Evolutionary conservation across 2,888 invertebrate species (phyloP), one percentile per base, ranked within the genome.

Genomic region (Oegoconia quadripuncta): DNA sequence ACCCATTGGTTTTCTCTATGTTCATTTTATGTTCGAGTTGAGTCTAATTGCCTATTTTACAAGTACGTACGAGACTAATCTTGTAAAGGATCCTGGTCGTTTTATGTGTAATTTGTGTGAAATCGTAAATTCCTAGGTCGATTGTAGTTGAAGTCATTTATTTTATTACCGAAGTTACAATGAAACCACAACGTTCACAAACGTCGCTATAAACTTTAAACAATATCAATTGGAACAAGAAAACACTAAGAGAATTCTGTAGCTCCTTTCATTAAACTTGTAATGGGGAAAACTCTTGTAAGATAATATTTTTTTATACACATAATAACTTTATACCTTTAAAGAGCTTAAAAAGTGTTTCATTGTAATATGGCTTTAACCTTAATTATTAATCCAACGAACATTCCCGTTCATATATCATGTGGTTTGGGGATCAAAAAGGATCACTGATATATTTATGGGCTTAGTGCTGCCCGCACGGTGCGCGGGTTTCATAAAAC

Each of bases 401-500:
- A 40, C 41, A 42, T 33, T 32, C 42, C 29, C 39, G 42, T 42
- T 40, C 49, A 39, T 52, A 47, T 48, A 44, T 53, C 50, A 49
- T 49, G 44, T 45, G 48, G 43, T 17, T 32, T 15, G 44, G 42
- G 56, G 58, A 56, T 58, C 46, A 59, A 53, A 57, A 46, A 39
- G 55, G 59, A 55, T 59, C 49, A 55, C 40, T 36, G 48, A 41
- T 43, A 47, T 48, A 58, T 52, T 50, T 55, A 58, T 49, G 48
- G 32, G 50, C 40, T 47, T 46, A 46, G 36, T 32, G 34, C 13
- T 28, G n/a, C 33, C 26, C 18, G 17, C 33, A 20, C 37, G 12
- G 34, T 12, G 34, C 31, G 28, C 18, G 39, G 37, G 47, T 39
- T 42, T 48, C 38, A 41, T 34, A 41, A 33, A 37, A 39, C 32